A percentile compares a stretch with the other conserved stretches of the same genome.
These are phyloP conservation scores for Dendrocincla tyrannina DNA, from an alignment of 2,797 vertebrate genomes.

Conservation along the genomic window DNA sequence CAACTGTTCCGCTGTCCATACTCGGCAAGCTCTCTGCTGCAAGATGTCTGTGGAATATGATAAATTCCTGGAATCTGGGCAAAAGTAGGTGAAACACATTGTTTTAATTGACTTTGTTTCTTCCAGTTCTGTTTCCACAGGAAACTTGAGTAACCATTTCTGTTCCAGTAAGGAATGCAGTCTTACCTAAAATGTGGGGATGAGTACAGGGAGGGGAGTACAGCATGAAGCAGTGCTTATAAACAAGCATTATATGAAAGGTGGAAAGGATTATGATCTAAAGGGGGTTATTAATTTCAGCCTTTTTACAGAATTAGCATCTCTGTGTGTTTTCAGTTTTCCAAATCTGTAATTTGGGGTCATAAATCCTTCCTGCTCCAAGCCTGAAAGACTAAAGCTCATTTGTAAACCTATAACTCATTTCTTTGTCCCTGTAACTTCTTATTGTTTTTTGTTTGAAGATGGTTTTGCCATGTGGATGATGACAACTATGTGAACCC, in stretches of 20 bases:
- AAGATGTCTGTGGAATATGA: constrained; percentile 99
- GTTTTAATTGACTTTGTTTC: not conserved
- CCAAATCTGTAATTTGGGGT: not conserved
- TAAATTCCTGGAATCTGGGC: constrained; percentile 93
- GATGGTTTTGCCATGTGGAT: constrained; percentile 98
- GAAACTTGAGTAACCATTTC: not conserved
- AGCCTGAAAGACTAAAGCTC: not conserved
- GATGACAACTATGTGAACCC: constrained; percentile 98
- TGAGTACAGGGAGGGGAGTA: not conserved
- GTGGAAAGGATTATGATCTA: not conserved
- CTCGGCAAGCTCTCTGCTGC: constrained; percentile 94
- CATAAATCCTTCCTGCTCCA: not conserved
- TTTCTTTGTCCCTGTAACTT: not conserved
- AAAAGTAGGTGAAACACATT: constrained; percentile 82
- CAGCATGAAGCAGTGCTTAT: not conserved
- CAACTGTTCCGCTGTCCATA: constrained; percentile 95
- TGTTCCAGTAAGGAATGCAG: not conserved
- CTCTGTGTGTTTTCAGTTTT: not conserved
- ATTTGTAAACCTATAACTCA: not conserved
- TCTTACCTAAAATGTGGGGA: not conserved
- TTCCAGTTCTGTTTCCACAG: not conserved
- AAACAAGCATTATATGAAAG: not conserved
- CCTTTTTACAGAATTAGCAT: not conserved
- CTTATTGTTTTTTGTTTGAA: constrained; percentile 57
- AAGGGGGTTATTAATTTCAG: not conserved